Evolutionary conservation across 2,888 invertebrate genomes (phyloP).

Genomic region (Endomychus coccineus): DNA sequence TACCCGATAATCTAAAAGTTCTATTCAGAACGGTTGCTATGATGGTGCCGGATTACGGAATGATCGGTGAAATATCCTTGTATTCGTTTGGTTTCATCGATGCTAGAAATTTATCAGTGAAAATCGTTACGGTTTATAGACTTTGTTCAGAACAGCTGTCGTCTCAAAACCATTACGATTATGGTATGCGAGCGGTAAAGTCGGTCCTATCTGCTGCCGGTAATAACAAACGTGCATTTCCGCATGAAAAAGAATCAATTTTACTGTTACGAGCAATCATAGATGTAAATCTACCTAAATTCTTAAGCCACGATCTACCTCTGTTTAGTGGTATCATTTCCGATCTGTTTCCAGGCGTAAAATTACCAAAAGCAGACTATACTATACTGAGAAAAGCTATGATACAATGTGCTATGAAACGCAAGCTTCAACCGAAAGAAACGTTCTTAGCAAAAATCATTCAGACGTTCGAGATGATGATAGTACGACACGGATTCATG

Average conservation of each 20-base stretch:
- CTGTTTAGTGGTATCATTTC: constrained; percentile 78
- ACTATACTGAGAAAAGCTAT: constrained; percentile 61
- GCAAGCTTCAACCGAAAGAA: constrained; percentile 68
- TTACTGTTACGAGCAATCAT: constrained; percentile 76
- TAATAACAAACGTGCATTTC: constrained; percentile 70
- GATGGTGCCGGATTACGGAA: constrained; percentile 89
- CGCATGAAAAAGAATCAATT: constrained; percentile 70
- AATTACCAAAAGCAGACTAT: constrained; percentile 68
- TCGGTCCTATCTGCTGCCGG: constrained; percentile 77
- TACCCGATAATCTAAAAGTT: constrained; percentile 80
- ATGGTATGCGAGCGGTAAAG: constrained; percentile 84
- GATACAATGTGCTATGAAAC: constrained; percentile 50
- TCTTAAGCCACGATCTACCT: constrained; percentile 81
- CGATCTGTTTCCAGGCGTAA: constrained; percentile 80
- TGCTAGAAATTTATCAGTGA: constrained; percentile 67
- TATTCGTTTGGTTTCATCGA: constrained; percentile 77
- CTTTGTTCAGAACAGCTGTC: constrained; percentile 80
- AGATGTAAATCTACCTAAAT: constrained; percentile 89
- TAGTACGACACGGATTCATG: constrained; percentile 89
- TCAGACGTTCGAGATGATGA: constrained; percentile 92
- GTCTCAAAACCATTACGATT: constrained; percentile 81
- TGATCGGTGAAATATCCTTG: constrained; percentile 80
- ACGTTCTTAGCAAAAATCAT: constrained; percentile 75
- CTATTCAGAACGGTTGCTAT: constrained; percentile 81
- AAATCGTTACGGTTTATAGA: constrained; percentile 73